Evolutionary conservation across 2,888 invertebrate species (phyloP), one percentile per base, ranked within the genome.

Genomic region (Stratiomys singularior): DNA sequence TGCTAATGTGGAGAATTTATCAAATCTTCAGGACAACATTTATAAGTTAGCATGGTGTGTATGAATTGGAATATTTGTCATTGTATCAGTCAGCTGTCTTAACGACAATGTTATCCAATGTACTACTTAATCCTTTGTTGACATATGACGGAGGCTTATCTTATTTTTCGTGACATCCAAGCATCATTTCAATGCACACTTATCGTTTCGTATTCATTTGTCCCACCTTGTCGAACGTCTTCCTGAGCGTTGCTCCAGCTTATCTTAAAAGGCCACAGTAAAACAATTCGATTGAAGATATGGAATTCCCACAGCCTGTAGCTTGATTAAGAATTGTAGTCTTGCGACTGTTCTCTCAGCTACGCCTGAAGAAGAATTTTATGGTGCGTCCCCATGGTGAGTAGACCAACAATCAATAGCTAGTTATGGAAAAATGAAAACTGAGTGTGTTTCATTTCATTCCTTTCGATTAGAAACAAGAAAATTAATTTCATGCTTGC

Each of bases 81-180:
- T 5, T 37, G 37, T 9, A 37, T 9, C 37, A 37, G 37, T 25
- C 18, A 37, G 28, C 21, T 23, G 74, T 60, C 74, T 74, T 74
- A 74, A 74, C 74, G 30, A 74, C 74, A 74, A 74, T 74, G 74
- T 74, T 74, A 74, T 74, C 74, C 37, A 74, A 25, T 74, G 74
- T 74, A 74, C 58, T 74, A 74, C 74, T 74, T 74, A 74, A 74
- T 74, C 74, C 74, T 74, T 74, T 74, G 74, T 74, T 74, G 74
- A 74, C 74, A 74, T 74, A 58, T 74, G 74, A 30, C n/a, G 58
- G 15, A 46, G 60, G 58, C 74, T 74, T 74, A 74, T 74, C 74
- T 74, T 60, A 74, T 74, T 74, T 74, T 58, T 74, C 56, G 37
- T 74, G 74, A 60, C 74, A 74, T 74, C 58, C 44, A 58, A 74